Conservation (phyloP, 2,888 invertebrate genomes). For the Pocota personata region DNA sequence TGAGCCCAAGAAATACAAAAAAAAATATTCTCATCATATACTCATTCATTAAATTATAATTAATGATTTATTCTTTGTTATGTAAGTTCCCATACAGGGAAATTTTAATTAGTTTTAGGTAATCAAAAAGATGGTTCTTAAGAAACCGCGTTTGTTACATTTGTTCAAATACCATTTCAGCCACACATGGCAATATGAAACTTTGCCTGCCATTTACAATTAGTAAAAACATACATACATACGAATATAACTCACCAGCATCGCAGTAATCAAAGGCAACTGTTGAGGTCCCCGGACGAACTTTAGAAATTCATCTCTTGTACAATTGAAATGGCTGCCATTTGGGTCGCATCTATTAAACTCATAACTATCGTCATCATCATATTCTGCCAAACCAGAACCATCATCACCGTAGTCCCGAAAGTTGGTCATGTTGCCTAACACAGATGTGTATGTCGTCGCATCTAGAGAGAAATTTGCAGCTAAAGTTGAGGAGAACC, state of each 20-base stretch:
- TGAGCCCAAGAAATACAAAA: no score
- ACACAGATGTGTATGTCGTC: constrained; percentile 41
- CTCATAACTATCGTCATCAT: constrained; percentile 76
- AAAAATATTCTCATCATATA: no score
- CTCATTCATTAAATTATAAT: no score
- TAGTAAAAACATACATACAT: neutral
- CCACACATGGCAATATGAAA: no score
- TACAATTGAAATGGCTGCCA: constrained; percentile 83
- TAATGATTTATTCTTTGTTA: no score
- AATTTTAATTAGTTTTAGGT: no score
- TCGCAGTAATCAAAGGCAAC: constrained; percentile 84
- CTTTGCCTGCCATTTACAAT: neutral
- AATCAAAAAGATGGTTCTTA: no score
- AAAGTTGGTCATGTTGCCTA: constrained; percentile 37
- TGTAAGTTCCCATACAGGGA: no score
- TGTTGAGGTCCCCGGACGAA: constrained; percentile 86
- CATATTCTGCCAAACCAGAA: constrained; percentile 27
- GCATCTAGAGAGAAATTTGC: constrained; percentile 44
- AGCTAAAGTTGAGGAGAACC: constrained; percentile 23
- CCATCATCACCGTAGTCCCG: constrained; percentile 26
- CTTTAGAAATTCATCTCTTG: constrained; percentile 85
- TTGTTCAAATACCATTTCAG: no score
- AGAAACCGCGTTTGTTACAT: no score
- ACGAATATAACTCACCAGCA: constrained; percentile 80
- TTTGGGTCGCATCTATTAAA: constrained; percentile 82